These are phyloP conservation scores for Drosophila rhopaloa DNA, from an alignment of 1,140 invertebrate genomes.

Conservation along the genomic window DNA sequence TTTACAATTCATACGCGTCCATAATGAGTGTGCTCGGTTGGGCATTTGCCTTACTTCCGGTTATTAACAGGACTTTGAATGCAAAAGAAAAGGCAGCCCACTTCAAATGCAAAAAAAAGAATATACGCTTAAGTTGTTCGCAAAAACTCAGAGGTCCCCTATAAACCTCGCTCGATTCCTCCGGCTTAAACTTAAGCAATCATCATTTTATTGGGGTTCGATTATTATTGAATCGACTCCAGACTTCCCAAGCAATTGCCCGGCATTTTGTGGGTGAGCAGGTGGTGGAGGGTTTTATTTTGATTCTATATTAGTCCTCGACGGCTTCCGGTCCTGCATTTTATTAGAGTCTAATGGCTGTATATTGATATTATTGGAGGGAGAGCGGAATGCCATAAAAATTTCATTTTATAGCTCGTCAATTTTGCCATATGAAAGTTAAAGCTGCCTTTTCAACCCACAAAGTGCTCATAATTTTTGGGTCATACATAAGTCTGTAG, in stretches of 20 bases:
- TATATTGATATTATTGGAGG: conserved; percentile 62
- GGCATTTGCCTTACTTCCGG: conserved; percentile 46
- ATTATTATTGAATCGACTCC: conserved; percentile 69
- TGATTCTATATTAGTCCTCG: conserved; percentile 42
- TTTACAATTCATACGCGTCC: conserved; percentile 46
- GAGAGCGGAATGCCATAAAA: conserved; percentile 55
- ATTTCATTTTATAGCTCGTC: conserved; percentile 70
- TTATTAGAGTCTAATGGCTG: conserved; percentile 58
- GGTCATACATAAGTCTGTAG: conserved; percentile 4
- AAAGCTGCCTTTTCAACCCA: conserved; percentile 10
- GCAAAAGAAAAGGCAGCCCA: conserved; percentile 9
- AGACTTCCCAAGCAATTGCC: conserved; percentile 25
- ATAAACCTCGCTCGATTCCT: conserved; percentile 6
- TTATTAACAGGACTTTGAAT: conserved; percentile 37
- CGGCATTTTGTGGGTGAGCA: conserved; percentile 34
- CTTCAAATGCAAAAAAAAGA: conserved; percentile 20
- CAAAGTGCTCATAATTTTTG: conserved; percentile 45
- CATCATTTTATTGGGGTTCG: conserved; percentile 75
- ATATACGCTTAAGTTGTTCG: background rate
- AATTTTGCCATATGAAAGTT: conserved; percentile 61
- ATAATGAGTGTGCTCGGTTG: conserved; percentile 50
- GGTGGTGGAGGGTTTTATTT: conserved; percentile 52
- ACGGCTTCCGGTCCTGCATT: conserved; percentile 32
- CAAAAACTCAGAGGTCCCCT: background rate
- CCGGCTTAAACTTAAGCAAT: conserved; percentile 58